Evolutionary conservation across 2,888 invertebrate species (phyloP).

Genomic region (Euspilapteryx auroguttella): DNA sequence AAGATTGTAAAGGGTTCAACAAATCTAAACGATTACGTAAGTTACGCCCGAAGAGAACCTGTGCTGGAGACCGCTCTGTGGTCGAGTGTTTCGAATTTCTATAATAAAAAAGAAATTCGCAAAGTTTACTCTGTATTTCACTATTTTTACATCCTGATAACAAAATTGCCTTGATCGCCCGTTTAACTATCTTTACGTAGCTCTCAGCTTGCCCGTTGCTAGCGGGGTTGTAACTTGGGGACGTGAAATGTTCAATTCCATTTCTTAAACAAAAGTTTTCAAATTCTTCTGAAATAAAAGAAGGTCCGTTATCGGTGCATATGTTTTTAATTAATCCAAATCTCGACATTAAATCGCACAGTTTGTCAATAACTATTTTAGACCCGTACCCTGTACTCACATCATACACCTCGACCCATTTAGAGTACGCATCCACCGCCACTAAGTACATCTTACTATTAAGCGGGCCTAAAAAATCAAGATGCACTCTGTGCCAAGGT

Average conservation of each 20-base stretch:
- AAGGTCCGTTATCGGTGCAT: constrained; percentile 5
- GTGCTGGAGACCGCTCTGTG: constrained; percentile 6
- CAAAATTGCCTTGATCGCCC: constrained; percentile 1
- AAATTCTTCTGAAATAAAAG: constrained; percentile 5
- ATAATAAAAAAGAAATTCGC: constrained; percentile 6
- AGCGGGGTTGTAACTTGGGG: constrained; percentile 2
- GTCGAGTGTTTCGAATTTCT: constrained; percentile 6
- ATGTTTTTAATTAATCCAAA: constrained; percentile 2
- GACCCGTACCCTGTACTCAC: neutral
- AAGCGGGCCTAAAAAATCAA: constrained; percentile 4
- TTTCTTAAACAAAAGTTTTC: constrained; percentile 4
- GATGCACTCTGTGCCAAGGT: constrained; percentile 2
- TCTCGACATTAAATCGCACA: neutral
- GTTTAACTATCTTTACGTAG: constrained; percentile 5
- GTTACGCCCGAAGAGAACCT: constrained; percentile 5
- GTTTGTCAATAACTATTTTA: neutral
- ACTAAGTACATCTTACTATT: constrained; percentile 1
- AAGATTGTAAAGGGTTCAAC: no score
- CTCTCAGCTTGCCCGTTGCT: constrained; percentile 4
- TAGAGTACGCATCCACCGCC: constrained; percentile 2
- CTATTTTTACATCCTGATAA: neutral
- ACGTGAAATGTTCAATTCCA: constrained; percentile 2
- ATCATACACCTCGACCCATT: constrained; percentile 5
- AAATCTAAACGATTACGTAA: constrained; percentile 5
- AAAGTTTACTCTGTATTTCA: constrained; percentile 1